Evolutionary conservation across 2,797 vertebrate genomes (phyloP).

Genomic region (Natrix natrix): DNA sequence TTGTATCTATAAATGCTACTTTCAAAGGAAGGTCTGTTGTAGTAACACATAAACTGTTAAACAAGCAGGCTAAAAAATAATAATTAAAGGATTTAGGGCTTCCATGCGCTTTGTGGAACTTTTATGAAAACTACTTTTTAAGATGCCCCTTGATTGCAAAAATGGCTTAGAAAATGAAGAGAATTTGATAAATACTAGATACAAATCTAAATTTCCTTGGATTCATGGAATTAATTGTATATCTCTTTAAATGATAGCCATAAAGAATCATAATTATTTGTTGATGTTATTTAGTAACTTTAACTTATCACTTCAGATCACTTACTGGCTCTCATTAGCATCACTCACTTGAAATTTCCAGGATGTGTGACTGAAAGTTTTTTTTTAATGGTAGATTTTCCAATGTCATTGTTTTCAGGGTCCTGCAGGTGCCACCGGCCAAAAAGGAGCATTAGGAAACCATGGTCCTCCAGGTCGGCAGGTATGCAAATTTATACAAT

Average conservation of each 20-base stretch:
- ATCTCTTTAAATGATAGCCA: background rate
- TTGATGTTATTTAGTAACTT: background rate
- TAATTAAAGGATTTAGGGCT: background rate
- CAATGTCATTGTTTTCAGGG: conserved; percentile 22
- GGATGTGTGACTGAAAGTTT: background rate
- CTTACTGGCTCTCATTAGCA: background rate
- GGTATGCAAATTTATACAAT: conserved; percentile 26
- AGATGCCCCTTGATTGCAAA: background rate
- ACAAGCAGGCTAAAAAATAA: background rate
- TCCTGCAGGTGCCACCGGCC: conserved; percentile 25
- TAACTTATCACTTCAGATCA: background rate
- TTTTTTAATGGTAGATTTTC: background rate
- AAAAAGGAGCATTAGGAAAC: conserved; percentile 16
- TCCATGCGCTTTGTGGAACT: background rate
- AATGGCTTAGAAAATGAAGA: background rate
- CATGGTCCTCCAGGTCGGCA: conserved; percentile 38
- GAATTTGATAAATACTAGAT: background rate
- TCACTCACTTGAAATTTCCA: background rate
- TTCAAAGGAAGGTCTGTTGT: background rate
- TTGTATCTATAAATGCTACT: background rate
- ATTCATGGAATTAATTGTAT: background rate
- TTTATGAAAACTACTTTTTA: background rate
- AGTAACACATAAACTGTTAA: background rate
- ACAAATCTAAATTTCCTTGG: background rate
- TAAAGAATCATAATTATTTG: background rate